Evolutionary conservation across 2,113 vertebrate genomes (phyloP).

Genomic region (Terrapene triunguis): DNA sequence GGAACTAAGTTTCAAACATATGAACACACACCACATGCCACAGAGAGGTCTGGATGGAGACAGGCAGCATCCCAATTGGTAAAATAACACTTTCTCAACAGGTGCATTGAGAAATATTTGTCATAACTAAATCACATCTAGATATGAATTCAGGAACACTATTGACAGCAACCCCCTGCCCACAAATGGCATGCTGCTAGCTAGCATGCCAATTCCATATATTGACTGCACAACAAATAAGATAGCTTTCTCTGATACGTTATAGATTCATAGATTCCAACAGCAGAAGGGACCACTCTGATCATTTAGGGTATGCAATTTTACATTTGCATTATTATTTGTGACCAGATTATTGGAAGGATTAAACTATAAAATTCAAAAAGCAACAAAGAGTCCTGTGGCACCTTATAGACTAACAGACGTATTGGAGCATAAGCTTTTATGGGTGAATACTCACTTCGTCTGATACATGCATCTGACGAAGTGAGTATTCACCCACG

Average conservation of each 20-base stretch:
- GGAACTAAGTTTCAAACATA: fast-evolving
- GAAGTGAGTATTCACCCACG: too few relatives aligned
- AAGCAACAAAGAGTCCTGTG: too few relatives aligned
- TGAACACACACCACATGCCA: fast-evolving
- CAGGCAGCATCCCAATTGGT: background rate
- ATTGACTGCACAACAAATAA: background rate
- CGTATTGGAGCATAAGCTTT: too few relatives aligned
- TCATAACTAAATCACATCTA: background rate
- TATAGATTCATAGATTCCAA: background rate
- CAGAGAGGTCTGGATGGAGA: fast-evolving
- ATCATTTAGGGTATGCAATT: background rate
- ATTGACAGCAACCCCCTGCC: background rate
- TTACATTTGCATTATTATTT: background rate
- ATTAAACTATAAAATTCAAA: background rate
- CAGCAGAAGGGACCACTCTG: background rate
- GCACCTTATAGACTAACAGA: too few relatives aligned
- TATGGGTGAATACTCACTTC: too few relatives aligned
- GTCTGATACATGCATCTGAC: too few relatives aligned
- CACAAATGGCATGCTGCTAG: background rate
- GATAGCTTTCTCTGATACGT: background rate
- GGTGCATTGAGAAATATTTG: background rate
- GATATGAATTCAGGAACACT: too few relatives aligned
- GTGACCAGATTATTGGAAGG: background rate
- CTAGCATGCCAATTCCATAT: background rate
- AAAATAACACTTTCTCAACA: fast-evolving